Conservation (phyloP, 1,140 invertebrate genomes). For the Trinorchestia longiramus region DNA sequence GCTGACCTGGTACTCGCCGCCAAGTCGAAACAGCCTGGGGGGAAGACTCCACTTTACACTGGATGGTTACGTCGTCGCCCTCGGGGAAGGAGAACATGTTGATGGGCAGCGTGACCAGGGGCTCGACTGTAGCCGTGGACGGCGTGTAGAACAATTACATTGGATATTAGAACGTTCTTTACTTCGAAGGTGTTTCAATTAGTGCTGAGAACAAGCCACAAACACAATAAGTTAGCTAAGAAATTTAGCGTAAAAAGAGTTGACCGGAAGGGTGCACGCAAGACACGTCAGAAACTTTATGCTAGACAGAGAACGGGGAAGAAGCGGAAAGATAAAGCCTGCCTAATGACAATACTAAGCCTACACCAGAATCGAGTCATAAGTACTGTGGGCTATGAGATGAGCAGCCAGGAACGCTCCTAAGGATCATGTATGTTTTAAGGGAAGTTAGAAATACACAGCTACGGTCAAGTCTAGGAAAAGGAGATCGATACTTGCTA, state of each 20-base stretch:
- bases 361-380: neutral
- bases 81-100: constrained; percentile 70
- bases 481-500: no score
- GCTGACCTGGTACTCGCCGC: constrained; percentile 69
- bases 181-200: neutral
- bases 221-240: neutral
- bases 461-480: no score
- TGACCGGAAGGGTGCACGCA: neutral
- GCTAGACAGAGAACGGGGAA: neutral
- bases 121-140: constrained; percentile 60
- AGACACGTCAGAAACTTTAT: neutral
- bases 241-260: neutral
- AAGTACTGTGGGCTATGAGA: neutral
- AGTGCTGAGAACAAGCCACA: neutral
- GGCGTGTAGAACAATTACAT: neutral
- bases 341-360: neutral
- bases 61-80: constrained; percentile 70
- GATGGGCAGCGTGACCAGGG: constrained; percentile 70
- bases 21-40: constrained; percentile 72
- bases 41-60: constrained; percentile 71
- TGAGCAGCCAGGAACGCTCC: neutral
- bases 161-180: neutral
- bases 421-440: no score
- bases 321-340: neutral
- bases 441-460: no score